Evolutionary conservation across 64 coral and sea anemone genomes (phyloP), one percentile per base, ranked within the genome.

Genomic region (Pocillopora damicornis): DNA sequence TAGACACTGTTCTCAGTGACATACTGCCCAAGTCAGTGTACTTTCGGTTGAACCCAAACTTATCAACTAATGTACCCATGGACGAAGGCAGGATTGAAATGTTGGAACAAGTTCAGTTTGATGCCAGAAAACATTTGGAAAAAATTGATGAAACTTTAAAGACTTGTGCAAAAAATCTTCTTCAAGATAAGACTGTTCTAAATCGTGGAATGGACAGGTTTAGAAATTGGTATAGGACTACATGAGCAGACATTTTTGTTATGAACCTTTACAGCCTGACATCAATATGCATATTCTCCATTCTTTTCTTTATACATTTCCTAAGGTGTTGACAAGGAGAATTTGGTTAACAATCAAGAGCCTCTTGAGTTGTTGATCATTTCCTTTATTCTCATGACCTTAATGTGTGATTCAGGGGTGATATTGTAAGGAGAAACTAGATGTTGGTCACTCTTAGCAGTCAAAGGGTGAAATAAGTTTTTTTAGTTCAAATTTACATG

Each of bases 21-120:
- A 85, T 99, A 4, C 86, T 99, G 37, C 97, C 97, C 13, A 92
- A 88, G 60, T 37, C 61, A 58, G 74, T 79, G 13, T 99, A 99
- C 86, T 99, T 92, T 67, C 78, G 97, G 15, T 93, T 89, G 23
- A 99, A 99, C 13, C 97, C 97, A 26, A 92, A 89, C 73, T 87
- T 99, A 82, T 89, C 90, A 51, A 79, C 82, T 14, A 93, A 99
- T 65, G 82, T 99, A 58, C 88, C 93, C 51, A 92, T 99, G 90
- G 97, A 99, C n/a, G 97, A 99, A 37, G 86, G 91, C 42, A 73
- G 90, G 25, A 75, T 75, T 1, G 93, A 95, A 67, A 91, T 93
- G 38, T 65, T 99, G 22, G 97, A 99, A 38, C 93, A 99, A 59
- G 82, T 99, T 38, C 87, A 90, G 20, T 88, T 87, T 15, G 83